phyloP scores from a whole-genome alignment of 1,140 invertebrate species.

The Vollenhovia emeryi region DNA sequence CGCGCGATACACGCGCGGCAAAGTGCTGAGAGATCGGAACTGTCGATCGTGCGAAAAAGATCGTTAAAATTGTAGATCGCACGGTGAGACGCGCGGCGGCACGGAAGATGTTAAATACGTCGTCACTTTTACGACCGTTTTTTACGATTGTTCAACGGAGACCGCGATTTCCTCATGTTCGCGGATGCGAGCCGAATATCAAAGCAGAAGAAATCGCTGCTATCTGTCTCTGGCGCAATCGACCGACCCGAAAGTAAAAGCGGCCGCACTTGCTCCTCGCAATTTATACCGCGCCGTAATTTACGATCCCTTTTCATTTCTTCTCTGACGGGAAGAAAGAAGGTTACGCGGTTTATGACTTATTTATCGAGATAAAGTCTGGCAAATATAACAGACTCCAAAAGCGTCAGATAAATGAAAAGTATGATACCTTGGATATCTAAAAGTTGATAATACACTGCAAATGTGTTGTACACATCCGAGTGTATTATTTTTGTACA shows the following conservation, averaged over 20 bases:
- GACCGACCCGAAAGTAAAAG: slow-evolving; percentile 39
- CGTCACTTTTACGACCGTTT: slow-evolving; percentile 55
- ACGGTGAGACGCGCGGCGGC: neutral
- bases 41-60: neutral
- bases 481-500: no score
- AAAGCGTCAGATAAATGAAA: neutral
- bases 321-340: neutral
- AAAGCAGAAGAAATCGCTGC: slow-evolving; percentile 62
- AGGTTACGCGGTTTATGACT: neutral
- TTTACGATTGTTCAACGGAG: slow-evolving; percentile 42
- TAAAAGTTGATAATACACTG: no score
- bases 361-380: slow-evolving; percentile 10
- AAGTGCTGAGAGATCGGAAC: neutral
- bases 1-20: neutral
- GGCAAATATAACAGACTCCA: neutral
- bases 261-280: neutral
- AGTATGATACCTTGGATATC: no score
- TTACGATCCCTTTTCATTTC: slow-evolving; percentile 1
- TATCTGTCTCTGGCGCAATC: slow-evolving; percentile 43
- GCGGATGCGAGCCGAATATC: slow-evolving; percentile 31
- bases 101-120: slow-evolving; percentile 19
- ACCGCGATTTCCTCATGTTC: slow-evolving; percentile 11
- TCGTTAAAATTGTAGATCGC: slow-evolving; percentile 20
- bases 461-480: no score
- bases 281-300: slow-evolving; percentile 26